These are phyloP conservation scores for Leptestheria dahalacensis DNA, from an alignment of 1,140 invertebrate species.

Conservation along the genomic window DNA sequence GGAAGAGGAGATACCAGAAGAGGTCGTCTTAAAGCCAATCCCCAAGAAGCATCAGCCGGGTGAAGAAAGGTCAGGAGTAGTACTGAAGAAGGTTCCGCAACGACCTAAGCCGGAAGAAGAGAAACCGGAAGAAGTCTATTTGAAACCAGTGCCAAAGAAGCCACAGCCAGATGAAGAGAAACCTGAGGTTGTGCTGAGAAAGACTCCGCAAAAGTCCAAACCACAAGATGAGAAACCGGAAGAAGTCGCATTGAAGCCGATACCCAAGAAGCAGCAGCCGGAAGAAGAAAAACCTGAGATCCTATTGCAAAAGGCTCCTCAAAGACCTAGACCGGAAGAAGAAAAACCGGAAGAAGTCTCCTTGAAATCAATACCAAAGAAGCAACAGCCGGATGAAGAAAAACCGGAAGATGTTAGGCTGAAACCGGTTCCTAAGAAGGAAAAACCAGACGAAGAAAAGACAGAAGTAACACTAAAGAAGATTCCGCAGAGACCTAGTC, in stretches of 20 bases:
- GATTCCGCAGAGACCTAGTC: no score
- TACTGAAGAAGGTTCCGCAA: neutral
- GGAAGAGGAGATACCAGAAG: no score
- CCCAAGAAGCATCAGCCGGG: neutral
- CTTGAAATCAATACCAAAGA: neutral
- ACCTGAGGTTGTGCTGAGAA: neutral
- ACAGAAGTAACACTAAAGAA: neutral
- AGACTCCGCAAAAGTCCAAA: neutral
- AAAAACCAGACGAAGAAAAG: neutral
- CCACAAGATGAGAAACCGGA: neutral
- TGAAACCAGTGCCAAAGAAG: neutral
- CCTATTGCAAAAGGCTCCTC: neutral
- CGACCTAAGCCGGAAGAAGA: neutral
- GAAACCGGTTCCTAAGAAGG: slow-evolving; percentile 2
- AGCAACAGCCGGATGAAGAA: neutral
- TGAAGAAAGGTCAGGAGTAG: slow-evolving; percentile 19
- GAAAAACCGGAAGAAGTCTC: neutral
- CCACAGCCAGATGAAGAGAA: neutral
- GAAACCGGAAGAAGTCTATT: neutral
- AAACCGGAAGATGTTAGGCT: neutral
- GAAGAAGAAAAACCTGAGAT: neutral
- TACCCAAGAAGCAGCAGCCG: neutral
- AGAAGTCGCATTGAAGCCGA: neutral
- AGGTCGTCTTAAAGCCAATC: neutral
- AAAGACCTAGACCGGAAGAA: neutral